Percentiles rank a stretch among this genome's conserved stretches.
These are phyloP conservation scores for Macrostomum lignano DNA, from an alignment of 1,140 invertebrate genomes.

Conservation along the genomic window DNA sequence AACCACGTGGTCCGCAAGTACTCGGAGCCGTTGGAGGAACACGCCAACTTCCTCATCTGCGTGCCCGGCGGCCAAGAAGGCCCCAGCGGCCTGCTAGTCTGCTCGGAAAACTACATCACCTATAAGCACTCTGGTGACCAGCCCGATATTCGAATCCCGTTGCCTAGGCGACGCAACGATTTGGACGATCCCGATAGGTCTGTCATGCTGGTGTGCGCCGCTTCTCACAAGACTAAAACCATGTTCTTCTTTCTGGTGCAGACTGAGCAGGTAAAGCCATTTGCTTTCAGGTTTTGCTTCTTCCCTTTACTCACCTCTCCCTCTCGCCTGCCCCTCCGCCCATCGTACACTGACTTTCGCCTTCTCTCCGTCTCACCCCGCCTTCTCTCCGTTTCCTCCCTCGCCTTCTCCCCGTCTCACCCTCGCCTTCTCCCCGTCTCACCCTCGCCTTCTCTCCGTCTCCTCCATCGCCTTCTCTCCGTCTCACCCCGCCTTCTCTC, in stretches of 20 bases:
- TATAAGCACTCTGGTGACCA: slow-evolving; percentile 99
- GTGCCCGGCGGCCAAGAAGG: slow-evolving; percentile 69
- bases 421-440: too few relatives aligned
- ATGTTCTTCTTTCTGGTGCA: slow-evolving; percentile 48
- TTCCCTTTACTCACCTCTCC: too few relatives aligned
- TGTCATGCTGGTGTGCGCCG: slow-evolving; percentile 96
- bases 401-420: too few relatives aligned
- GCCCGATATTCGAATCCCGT: slow-evolving; percentile 89
- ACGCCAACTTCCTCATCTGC: slow-evolving; percentile 84
- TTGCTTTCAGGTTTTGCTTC: too few relatives aligned
- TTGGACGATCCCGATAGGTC: slow-evolving; percentile 84
- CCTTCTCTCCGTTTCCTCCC: too few relatives aligned
- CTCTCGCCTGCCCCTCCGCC: too few relatives aligned
- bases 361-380: too few relatives aligned
- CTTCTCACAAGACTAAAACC: slow-evolving; percentile 83
- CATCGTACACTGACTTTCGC: too few relatives aligned
- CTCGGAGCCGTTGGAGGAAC: slow-evolving; percentile 83
- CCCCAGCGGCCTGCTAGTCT: slow-evolving; percentile 86
- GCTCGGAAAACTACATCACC: slow-evolving; percentile 94
- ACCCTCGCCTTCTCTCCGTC: too few relatives aligned
- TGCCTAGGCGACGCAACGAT: slow-evolving; percentile 53
- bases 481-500: too few relatives aligned
- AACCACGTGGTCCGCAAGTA: slow-evolving; percentile 98
- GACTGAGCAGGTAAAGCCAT: too few relatives aligned
- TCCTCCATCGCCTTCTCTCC: too few relatives aligned